Percentiles rank a stretch among this genome's conserved stretches.
phyloP scores from a whole-genome alignment of 2,113 vertebrate genomes.

The Telmatochromis bifrenatus region DNA sequence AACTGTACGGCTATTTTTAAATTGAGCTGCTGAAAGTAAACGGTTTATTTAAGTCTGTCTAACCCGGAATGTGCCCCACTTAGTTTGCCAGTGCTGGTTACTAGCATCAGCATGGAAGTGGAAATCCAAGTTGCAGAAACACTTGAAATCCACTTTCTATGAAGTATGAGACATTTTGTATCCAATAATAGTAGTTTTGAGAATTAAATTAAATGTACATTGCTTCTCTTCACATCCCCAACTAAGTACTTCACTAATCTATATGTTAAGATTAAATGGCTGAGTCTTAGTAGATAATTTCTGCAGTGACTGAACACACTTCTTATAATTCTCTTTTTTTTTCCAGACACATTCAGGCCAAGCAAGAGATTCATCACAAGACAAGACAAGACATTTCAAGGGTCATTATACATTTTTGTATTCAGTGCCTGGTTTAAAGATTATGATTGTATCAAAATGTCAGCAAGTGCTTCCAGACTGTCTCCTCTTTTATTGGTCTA shows the following conservation, averaged over 20 bases:
- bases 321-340: not conserved
- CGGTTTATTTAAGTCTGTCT: not conserved
- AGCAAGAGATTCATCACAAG: not conserved
- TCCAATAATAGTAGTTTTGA: not conserved
- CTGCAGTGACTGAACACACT: not conserved
- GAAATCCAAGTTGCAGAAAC: not conserved
- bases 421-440: not conserved
- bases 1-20: not conserved
- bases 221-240: not conserved
- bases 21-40: not conserved
- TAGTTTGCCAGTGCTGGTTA: not conserved
- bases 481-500: not conserved
- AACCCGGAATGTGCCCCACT: not conserved
- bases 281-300: not conserved
- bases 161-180: not conserved
- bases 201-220: not conserved
- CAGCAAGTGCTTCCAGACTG: not conserved
- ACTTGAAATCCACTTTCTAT: not conserved
- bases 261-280: not conserved
- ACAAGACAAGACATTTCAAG: not conserved
- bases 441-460: conserved; percentile 9
- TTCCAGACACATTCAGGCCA: not conserved
- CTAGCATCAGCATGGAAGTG: not conserved
- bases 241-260: not conserved
- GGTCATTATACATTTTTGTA: not conserved